A percentile compares a stretch with the other conserved stretches of the same genome.
These are phyloP conservation scores for Andricus quercusramuli DNA, from an alignment of 2,888 invertebrate species.

Conservation along the genomic window DNA sequence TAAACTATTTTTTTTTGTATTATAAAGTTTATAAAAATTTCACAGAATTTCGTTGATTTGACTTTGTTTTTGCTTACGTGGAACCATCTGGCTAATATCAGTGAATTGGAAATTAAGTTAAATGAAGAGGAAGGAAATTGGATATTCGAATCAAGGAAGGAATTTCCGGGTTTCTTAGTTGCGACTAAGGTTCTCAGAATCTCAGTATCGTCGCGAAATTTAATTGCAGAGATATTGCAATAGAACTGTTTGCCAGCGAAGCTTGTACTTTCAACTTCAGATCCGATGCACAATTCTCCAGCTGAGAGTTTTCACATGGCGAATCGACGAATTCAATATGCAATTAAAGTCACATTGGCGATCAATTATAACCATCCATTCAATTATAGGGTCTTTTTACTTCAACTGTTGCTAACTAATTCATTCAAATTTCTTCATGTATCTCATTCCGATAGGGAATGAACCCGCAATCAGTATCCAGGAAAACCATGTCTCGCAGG, in stretches of 20 bases:
- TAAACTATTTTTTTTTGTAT: too few relatives aligned
- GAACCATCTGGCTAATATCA: too few relatives aligned
- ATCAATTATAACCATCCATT: slow-evolving; percentile 39
- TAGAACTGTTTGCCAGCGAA: slow-evolving; percentile 5
- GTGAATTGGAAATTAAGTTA: too few relatives aligned
- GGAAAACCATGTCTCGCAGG: too few relatives aligned
- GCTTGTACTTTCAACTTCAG: neutral
- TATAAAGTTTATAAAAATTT: too few relatives aligned
- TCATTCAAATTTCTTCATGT: neutral
- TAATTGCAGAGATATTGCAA: slow-evolving; percentile 1
- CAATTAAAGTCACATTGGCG: slow-evolving; percentile 42
- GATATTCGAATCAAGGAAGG: too few relatives aligned
- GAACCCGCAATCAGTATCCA: neutral
- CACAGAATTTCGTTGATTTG: too few relatives aligned
- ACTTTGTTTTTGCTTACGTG: too few relatives aligned
- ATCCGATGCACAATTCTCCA: slow-evolving; percentile 11
- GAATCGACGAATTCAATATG: slow-evolving; percentile 38
- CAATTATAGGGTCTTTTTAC: slow-evolving; percentile 45
- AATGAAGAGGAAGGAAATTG: too few relatives aligned
- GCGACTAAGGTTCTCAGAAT: neutral
- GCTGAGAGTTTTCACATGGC: slow-evolving; percentile 23
- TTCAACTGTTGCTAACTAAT: slow-evolving; percentile 39
- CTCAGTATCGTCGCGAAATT: neutral
- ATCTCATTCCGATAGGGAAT: neutral
- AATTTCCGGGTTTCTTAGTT: neutral